Percentiles rank a stretch among this genome's conserved stretches.
Conservation (phyloP, 2,888 invertebrate genomes). For the Cyrtodaria siliqua region DNA sequence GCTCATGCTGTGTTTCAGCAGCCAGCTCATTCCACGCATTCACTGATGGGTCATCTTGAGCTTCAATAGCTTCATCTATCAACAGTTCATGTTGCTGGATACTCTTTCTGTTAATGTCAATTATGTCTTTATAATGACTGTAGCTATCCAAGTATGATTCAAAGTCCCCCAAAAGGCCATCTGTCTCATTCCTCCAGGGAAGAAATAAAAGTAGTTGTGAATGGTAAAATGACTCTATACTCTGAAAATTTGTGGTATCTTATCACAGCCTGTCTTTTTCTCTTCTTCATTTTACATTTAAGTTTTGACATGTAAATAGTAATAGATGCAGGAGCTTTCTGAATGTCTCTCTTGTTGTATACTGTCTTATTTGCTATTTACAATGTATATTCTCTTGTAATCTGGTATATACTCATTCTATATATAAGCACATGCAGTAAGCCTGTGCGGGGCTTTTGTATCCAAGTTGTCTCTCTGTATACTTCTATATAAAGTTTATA, state of each 20-base stretch:
- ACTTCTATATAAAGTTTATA: too few species aligned
- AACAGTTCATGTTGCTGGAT: slow-evolving; percentile 23
- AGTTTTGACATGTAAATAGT: slow-evolving; percentile 9
- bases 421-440: too few species aligned
- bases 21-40: slow-evolving; percentile 26
- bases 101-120: slow-evolving; percentile 14
- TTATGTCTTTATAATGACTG: slow-evolving; percentile 3
- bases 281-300: slow-evolving; percentile 22
- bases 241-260: slow-evolving; percentile 28
- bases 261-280: slow-evolving; percentile 23
- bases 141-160: slow-evolving; percentile 23
- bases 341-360: too few species aligned
- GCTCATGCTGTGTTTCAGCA: slow-evolving; percentile 31
- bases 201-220: slow-evolving; percentile 24
- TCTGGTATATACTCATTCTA: too few species aligned
- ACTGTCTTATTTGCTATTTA: too few species aligned
- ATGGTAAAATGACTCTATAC: slow-evolving; percentile 26
- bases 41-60: slow-evolving; percentile 23
- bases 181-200: slow-evolving; percentile 32
- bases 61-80: slow-evolving; percentile 30
- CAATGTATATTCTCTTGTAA: too few species aligned
- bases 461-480: too few species aligned
- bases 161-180: slow-evolving; percentile 9
- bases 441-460: too few species aligned
- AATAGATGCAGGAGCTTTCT: slow-evolving; percentile 16